These are phyloP conservation scores for Sclerurus mexicanus DNA, from an alignment of 2,113 vertebrate species.

Conservation along the genomic window DNA sequence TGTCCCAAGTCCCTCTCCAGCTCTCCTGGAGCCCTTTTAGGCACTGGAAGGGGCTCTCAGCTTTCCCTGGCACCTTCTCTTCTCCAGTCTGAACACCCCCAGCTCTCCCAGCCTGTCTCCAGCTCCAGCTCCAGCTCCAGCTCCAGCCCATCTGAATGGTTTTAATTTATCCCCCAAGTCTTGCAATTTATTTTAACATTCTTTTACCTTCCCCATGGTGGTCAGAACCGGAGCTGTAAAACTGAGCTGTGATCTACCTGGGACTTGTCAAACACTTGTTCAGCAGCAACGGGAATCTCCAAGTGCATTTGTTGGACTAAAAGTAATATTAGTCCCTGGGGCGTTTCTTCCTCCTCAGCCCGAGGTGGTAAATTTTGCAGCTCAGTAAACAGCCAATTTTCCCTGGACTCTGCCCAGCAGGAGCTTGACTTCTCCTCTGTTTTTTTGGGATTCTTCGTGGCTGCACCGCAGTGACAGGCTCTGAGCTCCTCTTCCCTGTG, in stretches of 20 bases:
- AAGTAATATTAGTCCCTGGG: background rate
- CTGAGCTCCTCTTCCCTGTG: background rate
- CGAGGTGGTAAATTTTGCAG: background rate
- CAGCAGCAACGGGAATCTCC: background rate
- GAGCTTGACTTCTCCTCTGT: background rate
- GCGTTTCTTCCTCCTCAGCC: background rate
- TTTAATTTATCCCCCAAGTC: background rate
- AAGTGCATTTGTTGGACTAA: background rate
- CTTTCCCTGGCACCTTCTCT: background rate
- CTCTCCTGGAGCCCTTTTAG: background rate
- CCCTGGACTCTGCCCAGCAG: background rate
- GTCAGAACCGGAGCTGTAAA: background rate
- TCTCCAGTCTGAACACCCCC: background rate
- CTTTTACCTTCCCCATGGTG: background rate
- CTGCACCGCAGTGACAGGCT: background rate
- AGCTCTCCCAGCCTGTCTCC: background rate
- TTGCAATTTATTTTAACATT: background rate
- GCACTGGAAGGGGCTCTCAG: background rate
- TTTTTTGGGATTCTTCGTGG: background rate
- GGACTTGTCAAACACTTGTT: background rate
- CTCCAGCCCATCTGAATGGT: background rate
- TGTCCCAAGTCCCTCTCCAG: background rate
- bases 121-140: background rate
- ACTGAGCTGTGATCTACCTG: background rate
- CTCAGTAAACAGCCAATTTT: background rate